Percentiles rank a stretch among this genome's conserved stretches.
Conservation (phyloP, 2,113 vertebrate genomes). For the Planiliza haematocheilus region DNA sequence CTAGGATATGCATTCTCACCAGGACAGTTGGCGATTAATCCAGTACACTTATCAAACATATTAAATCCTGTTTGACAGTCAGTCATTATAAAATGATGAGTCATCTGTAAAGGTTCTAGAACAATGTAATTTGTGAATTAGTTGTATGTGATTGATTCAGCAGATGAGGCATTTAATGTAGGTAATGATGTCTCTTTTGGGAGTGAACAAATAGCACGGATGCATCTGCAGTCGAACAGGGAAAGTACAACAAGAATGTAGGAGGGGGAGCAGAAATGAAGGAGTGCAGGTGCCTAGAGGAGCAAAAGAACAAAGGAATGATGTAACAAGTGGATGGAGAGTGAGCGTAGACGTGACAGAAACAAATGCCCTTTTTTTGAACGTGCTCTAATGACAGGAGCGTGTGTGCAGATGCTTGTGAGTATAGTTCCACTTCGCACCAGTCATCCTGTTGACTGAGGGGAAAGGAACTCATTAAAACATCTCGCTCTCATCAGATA, state of each 20-base stretch:
- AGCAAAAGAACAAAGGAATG: slow-evolving; percentile 14
- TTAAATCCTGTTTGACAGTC: no score
- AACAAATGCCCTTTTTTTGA: not conserved
- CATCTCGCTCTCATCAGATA: not conserved
- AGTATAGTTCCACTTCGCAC: not conserved
- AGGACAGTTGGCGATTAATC: no score
- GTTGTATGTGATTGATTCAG: no score
- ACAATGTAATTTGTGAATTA: no score
- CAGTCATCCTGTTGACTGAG: not conserved
- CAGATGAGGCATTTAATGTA: no score
- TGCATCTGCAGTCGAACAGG: not conserved
- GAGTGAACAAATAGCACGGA: not conserved
- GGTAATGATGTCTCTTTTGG: no score
- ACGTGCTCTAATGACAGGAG: not conserved
- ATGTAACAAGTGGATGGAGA: slow-evolving; percentile 7
- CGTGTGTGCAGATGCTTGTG: not conserved
- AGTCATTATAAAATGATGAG: no score
- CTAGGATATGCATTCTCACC: no score
- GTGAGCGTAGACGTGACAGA: slow-evolving; percentile 3
- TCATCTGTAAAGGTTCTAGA: no score
- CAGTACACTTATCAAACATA: no score
- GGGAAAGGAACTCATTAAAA: not conserved
- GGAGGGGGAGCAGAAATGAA: not conserved
- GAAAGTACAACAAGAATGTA: not conserved
- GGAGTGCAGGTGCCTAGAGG: not conserved